Conservation (phyloP, 2,113 vertebrate species). For the Tupaia chinensis region DNA sequence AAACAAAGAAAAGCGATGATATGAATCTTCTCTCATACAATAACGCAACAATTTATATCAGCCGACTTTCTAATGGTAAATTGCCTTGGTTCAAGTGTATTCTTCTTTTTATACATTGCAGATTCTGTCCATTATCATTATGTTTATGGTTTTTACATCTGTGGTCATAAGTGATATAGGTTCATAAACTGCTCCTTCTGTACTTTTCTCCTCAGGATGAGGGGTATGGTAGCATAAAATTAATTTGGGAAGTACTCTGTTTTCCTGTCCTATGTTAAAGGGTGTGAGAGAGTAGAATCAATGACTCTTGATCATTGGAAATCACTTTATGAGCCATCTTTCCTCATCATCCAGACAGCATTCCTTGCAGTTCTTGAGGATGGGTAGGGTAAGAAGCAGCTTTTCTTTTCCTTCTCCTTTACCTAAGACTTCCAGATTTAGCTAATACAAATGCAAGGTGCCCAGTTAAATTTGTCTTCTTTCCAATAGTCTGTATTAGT, state of each 20-base stretch:
- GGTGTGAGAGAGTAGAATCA: not conserved
- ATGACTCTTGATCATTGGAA: not conserved
- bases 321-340: not conserved
- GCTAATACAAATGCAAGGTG: not conserved
- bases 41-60: not conserved
- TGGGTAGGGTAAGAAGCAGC: not conserved
- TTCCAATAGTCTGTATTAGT: not conserved
- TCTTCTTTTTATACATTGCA: not conserved
- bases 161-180: not conserved
- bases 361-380: not conserved
- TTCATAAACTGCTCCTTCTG: not conserved
- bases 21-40: not conserved
- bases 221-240: not conserved
- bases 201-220: not conserved
- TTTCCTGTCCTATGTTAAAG: not conserved
- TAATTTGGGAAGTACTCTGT: not conserved
- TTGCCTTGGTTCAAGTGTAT: not conserved
- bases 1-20: no score
- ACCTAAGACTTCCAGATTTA: not conserved
- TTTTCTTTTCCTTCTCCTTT: conserved; percentile 1
- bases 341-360: not conserved
- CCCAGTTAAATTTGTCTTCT: not conserved
- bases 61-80: not conserved
- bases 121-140: not conserved
- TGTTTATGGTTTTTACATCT: not conserved